phyloP scores from a whole-genome alignment of 2,888 invertebrate genomes.

The Vesta saturnalis region DNA sequence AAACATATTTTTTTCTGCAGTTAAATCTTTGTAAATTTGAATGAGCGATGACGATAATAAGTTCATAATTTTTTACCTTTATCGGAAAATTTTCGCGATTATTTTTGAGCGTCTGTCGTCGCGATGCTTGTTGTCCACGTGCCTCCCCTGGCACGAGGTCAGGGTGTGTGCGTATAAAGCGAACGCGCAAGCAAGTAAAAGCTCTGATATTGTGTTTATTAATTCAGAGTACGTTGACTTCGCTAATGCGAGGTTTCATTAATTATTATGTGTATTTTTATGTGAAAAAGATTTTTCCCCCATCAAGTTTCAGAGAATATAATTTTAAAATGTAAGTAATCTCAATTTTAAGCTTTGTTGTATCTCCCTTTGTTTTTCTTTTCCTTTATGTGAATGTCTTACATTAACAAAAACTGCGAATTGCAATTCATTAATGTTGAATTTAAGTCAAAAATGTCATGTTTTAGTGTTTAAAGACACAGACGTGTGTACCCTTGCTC shows the following conservation, averaged over 20 bases:
- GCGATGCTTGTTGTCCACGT: slow-evolving; percentile 36
- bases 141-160: slow-evolving; percentile 39
- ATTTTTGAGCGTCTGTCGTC: slow-evolving; percentile 25
- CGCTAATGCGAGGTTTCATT: slow-evolving; percentile 23
- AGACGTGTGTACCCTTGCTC: not conserved
- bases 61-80: too few relatives aligned
- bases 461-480: not conserved
- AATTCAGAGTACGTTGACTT: slow-evolving; percentile 37
- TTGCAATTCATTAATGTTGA: not conserved
- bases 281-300: slow-evolving; percentile 1
- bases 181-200: slow-evolving; percentile 24
- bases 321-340: too few relatives aligned
- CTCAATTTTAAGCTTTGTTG: too few relatives aligned
- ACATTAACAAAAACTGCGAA: not conserved
- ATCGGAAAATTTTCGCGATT: not conserved
- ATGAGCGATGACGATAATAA: too few relatives aligned
- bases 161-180: slow-evolving; percentile 32
- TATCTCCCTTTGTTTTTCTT: not conserved
- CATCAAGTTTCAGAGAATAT: not conserved
- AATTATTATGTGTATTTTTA: slow-evolving; percentile 24
- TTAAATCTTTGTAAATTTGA: too few relatives aligned
- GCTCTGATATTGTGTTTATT: slow-evolving; percentile 28
- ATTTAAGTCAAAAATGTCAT: not conserved
- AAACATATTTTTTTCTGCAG: too few relatives aligned
- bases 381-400: not conserved